Evolutionary conservation across 2,797 vertebrate species (phyloP).

Genomic region (Erethizon dorsatum): DNA sequence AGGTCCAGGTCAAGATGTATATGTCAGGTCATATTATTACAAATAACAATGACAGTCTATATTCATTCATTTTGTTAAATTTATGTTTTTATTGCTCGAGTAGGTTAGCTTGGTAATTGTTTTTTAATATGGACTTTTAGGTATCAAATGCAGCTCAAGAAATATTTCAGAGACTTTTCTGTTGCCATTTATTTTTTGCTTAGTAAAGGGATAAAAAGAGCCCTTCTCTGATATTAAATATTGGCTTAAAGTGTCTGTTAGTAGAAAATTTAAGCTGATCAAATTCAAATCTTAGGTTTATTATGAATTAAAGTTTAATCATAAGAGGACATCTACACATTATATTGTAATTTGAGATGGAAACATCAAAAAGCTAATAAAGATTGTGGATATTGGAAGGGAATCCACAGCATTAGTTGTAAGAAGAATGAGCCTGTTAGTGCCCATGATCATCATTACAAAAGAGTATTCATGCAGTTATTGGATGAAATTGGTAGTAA

Average conservation of each 20-base stretch:
- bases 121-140: neutral
- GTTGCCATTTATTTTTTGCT: constrained; percentile 8
- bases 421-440: neutral
- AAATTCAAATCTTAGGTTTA: constrained; percentile 53
- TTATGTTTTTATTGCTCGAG: constrained; percentile 50
- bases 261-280: constrained; percentile 33
- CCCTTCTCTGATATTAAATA: neutral
- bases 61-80: constrained; percentile 44
- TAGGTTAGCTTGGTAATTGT: neutral
- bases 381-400: neutral
- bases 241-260: constrained; percentile 16
- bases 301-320: constrained; percentile 60
- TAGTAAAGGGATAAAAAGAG: neutral
- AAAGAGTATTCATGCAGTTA: neutral
- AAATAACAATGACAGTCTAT: neutral
- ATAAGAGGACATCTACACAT: neutral
- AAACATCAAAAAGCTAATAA: neutral
- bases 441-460: neutral
- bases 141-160: neutral
- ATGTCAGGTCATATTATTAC: neutral
- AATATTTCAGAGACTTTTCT: neutral
- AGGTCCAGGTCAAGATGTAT: neutral
- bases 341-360: constrained; percentile 17
- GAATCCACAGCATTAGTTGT: neutral
- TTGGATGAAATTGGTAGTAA: neutral